Conservation (phyloP, 53 echinoderm and acorn worm genomes). For the Mesocentrotus franciscanus region DNA sequence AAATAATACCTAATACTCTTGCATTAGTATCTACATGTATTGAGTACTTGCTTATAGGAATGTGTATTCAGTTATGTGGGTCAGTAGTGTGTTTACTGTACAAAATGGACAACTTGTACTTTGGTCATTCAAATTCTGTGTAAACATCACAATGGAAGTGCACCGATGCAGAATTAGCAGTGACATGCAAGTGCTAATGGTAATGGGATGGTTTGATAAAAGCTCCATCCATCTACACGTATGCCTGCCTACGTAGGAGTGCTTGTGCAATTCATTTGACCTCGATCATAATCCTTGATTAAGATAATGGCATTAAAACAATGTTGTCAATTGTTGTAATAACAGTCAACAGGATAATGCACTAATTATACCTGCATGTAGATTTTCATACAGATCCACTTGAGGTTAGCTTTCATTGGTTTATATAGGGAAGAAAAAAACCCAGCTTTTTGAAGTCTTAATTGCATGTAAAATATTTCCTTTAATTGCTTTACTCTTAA, state of each 20-base stretch:
- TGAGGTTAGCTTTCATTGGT: not conserved
- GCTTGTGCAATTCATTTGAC: not conserved
- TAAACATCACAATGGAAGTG: slow-evolving; percentile 25
- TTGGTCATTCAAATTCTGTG: slow-evolving; percentile 26
- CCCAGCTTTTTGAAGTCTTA: too few relatives aligned
- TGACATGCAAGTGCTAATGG: not conserved
- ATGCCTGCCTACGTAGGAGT: not conserved
- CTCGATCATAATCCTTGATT: not conserved
- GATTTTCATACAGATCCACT: not conserved
- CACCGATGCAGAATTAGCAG: not conserved
- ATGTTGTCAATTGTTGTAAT: not conserved
- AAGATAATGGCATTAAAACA: not conserved
- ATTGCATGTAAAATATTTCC: too few relatives aligned
- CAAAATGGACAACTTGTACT: not conserved
- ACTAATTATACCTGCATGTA: not conserved
- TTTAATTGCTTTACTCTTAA: not conserved
- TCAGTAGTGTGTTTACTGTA: not conserved
- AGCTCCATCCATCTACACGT: not conserved
- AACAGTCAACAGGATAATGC: not conserved
- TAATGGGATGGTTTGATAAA: not conserved
- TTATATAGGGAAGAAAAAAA: not conserved
- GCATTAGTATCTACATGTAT: not conserved
- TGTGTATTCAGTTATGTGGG: too few relatives aligned
- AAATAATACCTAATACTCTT: not conserved
- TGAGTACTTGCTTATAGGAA: not conserved